These are phyloP conservation scores for Monarcha castaneiventris DNA, from an alignment of 2,113 vertebrate genomes.

Conservation along the genomic window DNA sequence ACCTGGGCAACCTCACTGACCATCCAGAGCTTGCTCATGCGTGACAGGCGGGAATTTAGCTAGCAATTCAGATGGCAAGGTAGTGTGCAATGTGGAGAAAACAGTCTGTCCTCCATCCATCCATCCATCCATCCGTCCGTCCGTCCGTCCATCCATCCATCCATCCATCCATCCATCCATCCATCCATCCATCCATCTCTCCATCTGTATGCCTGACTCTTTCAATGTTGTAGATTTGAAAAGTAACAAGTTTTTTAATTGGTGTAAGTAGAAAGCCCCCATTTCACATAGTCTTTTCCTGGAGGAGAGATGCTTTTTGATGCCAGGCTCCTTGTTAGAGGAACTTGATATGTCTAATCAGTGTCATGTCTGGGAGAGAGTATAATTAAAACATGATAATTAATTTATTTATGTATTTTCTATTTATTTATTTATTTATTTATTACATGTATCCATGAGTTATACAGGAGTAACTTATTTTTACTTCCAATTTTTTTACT, in stretches of 20 bases:
- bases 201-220: background rate
- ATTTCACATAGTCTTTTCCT: background rate
- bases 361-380: background rate
- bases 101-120: background rate
- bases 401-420: background rate
- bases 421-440: background rate
- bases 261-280: background rate
- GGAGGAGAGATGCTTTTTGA: background rate
- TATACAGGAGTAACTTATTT: background rate
- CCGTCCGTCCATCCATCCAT: rapidly evolving
- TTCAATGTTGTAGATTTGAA: background rate
- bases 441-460: background rate
- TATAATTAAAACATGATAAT: background rate
- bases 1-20: background rate
- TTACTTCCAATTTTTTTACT: background rate
- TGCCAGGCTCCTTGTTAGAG: background rate
- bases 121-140: rapidly evolving
- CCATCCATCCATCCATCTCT: background rate
- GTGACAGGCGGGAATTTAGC: background rate
- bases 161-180: rapidly evolving
- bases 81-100: background rate
- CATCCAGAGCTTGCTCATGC: background rate
- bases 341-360: background rate
- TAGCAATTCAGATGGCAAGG: background rate
- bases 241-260: background rate